Percentiles rank a stretch among this genome's conserved stretches.
phyloP scores from a whole-genome alignment of 2,888 invertebrate species.

The Heteromurus nitidus region DNA sequence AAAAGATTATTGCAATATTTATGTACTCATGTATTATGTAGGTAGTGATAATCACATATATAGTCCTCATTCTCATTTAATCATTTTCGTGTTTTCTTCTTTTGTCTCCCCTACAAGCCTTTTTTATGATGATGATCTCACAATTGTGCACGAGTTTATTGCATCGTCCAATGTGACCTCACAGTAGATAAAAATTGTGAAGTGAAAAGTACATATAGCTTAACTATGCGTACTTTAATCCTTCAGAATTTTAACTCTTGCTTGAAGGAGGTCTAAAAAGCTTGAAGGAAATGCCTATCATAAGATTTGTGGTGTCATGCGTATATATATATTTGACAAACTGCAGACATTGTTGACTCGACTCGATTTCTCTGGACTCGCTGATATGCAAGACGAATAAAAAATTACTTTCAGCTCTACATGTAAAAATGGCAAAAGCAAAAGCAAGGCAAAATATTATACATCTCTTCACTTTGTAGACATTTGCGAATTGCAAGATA shows the following conservation, averaged over 20 bases:
- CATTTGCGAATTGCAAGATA: neutral
- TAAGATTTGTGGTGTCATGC: neutral
- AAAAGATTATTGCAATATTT: too few species aligned
- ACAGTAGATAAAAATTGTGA: neutral
- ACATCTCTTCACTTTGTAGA: neutral
- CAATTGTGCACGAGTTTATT: too few species aligned
- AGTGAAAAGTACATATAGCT: neutral
- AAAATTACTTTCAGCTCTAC: neutral
- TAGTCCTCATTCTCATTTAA: too few species aligned
- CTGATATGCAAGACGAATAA: neutral
- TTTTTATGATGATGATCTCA: too few species aligned
- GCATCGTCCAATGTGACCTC: neutral
- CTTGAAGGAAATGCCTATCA: neutral
- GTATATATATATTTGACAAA: neutral
- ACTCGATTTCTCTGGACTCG: neutral
- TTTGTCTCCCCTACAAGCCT: too few species aligned
- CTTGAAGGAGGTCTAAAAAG: neutral
- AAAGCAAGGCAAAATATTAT: neutral
- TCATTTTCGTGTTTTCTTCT: too few species aligned
- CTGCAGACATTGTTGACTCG: neutral
- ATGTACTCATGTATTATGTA: too few species aligned
- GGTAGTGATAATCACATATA: too few species aligned
- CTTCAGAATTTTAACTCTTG: neutral
- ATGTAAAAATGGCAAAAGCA: neutral
- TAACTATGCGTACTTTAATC: neutral